Evolutionary conservation across 2,888 invertebrate species (phyloP), one percentile per base, ranked within the genome.

Genomic region (Hydroisotoma schaefferi): DNA sequence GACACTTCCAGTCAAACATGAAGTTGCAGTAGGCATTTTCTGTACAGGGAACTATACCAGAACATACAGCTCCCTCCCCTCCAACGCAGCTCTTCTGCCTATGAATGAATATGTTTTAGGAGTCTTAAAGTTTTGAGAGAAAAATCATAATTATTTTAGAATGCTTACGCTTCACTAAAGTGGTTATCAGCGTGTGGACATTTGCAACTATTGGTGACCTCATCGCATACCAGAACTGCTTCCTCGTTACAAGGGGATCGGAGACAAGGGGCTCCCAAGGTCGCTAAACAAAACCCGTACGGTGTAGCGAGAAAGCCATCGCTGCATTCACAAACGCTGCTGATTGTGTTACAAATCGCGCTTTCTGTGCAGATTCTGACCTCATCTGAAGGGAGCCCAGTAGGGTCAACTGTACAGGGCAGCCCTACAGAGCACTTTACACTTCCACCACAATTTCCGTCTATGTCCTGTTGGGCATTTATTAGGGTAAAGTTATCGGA

Each of bases 11-110:
- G 18, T 55, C 46, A 20, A 40, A 40, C 2, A 20, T 1, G 4
- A 23, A 46, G 33, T 55, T 47, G 25, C 55, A 49, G 15, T 27
- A 48, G 20, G 25, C 56, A 26, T 57, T 57, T 12, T 57, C 56
- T 2, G 56, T 49, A n/a, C 56, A 57, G 4, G 18, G 20, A 18
- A 48, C 12, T 20, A 26, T 23, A 20, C n/a, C 12, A 1, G 56
- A 57, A 20, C 56, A 57, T 3, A 5, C 5, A 8, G 38, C 38
- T 23, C 49, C 56, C 6, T 5, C 49, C 4, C 22, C 38, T 0
- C 22, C 49, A 4, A 57, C 56, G 27, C 56, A 57, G 48, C 26
- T 47, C 2, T 43, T 20, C 23, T 55, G n/a, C n/a, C n/a, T n/a
- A n/a, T n/a, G n/a, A n/a, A n/a, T n/a, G n/a, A n/a, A n/a, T n/a